phyloP scores from a whole-genome alignment of 1,140 invertebrate species.

The Cotesia glomerata region DNA sequence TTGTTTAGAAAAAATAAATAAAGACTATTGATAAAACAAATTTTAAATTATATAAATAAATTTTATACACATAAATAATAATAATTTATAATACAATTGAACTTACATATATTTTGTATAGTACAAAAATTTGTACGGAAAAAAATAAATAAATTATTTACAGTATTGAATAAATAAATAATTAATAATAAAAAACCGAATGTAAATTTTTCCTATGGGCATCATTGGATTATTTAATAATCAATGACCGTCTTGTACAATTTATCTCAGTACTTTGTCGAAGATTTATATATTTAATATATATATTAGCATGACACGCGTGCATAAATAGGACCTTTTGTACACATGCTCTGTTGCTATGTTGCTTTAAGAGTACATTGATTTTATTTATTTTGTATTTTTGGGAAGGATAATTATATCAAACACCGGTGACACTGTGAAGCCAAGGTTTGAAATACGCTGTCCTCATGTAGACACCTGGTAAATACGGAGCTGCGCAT shows the following conservation, averaged over 20 bases:
- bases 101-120: too few species aligned
- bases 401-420: slow-evolving; percentile 43
- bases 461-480: slow-evolving; percentile 92
- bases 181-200: too few species aligned
- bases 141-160: too few species aligned
- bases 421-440: slow-evolving; percentile 80
- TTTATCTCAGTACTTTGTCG: too few species aligned
- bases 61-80: neutral
- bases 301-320: too few species aligned
- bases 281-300: neutral
- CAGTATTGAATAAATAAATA: too few species aligned
- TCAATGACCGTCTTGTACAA: too few species aligned
- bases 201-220: too few species aligned
- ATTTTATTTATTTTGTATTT: neutral
- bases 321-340: neutral
- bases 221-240: too few species aligned
- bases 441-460: slow-evolving; percentile 92
- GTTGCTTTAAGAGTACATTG: neutral
- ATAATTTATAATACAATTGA: neutral
- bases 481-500: slow-evolving; percentile 88
- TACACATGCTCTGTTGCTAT: slow-evolving; percentile 2
- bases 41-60: neutral
- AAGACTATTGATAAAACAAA: neutral
- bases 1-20: neutral
- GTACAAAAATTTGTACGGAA: too few species aligned